These are phyloP conservation scores for Melanotaenia trifasciata DNA, from an alignment of 2,797 vertebrate species.

Conservation along the genomic window DNA sequence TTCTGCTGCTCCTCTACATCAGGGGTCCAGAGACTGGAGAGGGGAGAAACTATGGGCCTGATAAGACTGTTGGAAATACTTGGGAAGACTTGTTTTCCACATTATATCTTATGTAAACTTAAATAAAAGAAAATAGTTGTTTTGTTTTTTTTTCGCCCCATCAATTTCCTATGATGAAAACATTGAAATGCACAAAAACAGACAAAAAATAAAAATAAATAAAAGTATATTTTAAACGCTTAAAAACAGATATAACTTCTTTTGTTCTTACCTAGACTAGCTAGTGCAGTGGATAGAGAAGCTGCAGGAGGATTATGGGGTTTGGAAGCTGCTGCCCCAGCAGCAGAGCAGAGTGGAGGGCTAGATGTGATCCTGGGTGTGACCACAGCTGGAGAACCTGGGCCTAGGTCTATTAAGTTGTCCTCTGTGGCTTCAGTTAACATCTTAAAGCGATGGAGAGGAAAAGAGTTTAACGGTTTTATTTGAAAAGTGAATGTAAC, in stretches of 20 bases:
- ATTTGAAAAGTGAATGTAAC: neutral
- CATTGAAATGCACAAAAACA: too few species aligned
- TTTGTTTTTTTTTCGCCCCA: too few species aligned
- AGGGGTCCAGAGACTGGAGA: neutral
- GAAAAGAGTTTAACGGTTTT: neutral
- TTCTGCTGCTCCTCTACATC: neutral
- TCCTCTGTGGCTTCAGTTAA: slow-evolving; percentile 93
- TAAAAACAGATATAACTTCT: neutral
- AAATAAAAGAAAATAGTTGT: too few species aligned
- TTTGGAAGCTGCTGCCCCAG: slow-evolving; percentile 64
- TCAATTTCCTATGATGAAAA: too few species aligned
- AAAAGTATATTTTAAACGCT: too few species aligned
- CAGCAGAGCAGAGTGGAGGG: slow-evolving; percentile 49
- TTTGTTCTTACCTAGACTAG: slow-evolving; percentile 87
- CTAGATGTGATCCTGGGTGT: slow-evolving; percentile 86
- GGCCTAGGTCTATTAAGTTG: slow-evolving; percentile 97
- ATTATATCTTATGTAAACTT: too few species aligned
- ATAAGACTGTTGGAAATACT: neutral
- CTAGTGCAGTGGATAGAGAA: slow-evolving; percentile 89
- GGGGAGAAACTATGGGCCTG: neutral
- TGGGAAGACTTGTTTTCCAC: too few species aligned
- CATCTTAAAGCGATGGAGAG: slow-evolving; percentile 77
- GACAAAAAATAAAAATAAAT: too few species aligned
- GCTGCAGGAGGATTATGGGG: slow-evolving; percentile 41
- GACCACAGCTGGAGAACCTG: slow-evolving; percentile 95